Conservation (phyloP, 2,113 vertebrate species). For the Hiodon tergisus region DNA sequence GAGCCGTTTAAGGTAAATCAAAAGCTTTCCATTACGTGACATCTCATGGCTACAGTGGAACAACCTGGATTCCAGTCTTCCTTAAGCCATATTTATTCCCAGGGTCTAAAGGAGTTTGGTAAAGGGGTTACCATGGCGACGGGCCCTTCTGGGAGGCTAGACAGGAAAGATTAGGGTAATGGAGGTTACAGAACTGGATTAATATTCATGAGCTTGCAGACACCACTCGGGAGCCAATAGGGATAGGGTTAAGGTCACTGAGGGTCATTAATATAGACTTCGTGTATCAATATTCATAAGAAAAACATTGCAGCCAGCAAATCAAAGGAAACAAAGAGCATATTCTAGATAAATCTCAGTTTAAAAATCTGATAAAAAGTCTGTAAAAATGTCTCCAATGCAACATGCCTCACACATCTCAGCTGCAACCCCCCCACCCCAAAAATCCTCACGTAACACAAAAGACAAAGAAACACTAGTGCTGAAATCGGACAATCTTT, state of each 20-base stretch:
- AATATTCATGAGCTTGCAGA: slow-evolving; percentile 75
- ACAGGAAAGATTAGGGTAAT: slow-evolving; percentile 81
- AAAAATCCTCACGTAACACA: slow-evolving; percentile 26
- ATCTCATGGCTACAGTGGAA: slow-evolving; percentile 19
- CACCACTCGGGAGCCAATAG: slow-evolving; percentile 75
- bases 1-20: neutral
- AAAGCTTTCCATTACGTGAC: slow-evolving; percentile 17
- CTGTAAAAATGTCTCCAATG: slow-evolving; percentile 56
- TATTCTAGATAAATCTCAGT: slow-evolving; percentile 68
- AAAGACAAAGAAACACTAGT: slow-evolving; percentile 6
- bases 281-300: slow-evolving; percentile 80
- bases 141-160: slow-evolving; percentile 72
- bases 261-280: slow-evolving; percentile 80
- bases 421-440: slow-evolving; percentile 34
- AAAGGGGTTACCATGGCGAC: slow-evolving; percentile 73
- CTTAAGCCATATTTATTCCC: slow-evolving; percentile 55
- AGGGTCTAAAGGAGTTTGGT: slow-evolving; percentile 65
- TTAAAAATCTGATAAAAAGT: slow-evolving; percentile 46
- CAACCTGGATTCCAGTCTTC: slow-evolving; percentile 44
- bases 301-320: slow-evolving; percentile 76
- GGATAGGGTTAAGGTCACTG: slow-evolving; percentile 76
- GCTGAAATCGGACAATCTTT: too few species aligned
- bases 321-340: slow-evolving; percentile 69
- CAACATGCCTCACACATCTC: slow-evolving; percentile 41
- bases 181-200: slow-evolving; percentile 74